Percentiles rank a stretch among this genome's conserved stretches.
These are phyloP conservation scores for Ommatoiulus sabulosus DNA, from an alignment of 2,888 invertebrate species.

Conservation along the genomic window DNA sequence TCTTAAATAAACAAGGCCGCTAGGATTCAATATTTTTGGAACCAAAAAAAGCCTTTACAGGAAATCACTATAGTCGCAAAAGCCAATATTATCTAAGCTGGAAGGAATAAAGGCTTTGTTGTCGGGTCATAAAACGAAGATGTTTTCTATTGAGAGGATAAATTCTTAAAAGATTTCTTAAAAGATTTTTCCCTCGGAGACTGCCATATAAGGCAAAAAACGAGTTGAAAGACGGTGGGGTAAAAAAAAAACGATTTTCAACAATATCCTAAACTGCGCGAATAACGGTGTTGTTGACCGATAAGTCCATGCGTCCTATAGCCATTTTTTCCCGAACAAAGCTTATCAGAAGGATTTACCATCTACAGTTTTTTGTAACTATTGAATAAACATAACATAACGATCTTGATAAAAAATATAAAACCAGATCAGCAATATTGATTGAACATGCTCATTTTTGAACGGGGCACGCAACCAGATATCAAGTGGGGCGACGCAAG, in stretches of 20 bases:
- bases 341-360: conserved; percentile 20
- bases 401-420: neutral
- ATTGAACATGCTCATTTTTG: neutral
- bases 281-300: conserved; percentile 17
- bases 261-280: neutral
- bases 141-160: conserved; percentile 34
- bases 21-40: neutral
- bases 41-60: conserved; percentile 6
- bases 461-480: neutral
- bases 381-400: neutral
- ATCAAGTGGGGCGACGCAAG: no score
- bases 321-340: neutral
- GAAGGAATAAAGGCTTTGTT: conserved; percentile 27
- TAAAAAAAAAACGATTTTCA: neutral
- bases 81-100: conserved; percentile 34
- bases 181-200: neutral
- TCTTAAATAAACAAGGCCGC: conserved; percentile 26
- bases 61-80: conserved; percentile 34
- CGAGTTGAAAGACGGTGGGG: neutral
- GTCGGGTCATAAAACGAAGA: conserved; percentile 34
- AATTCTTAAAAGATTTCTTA: conserved; percentile 20
- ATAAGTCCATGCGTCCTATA: neutral
- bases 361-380: conserved; percentile 13
- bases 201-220: neutral
- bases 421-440: neutral